Conservation (phyloP, 2,797 vertebrate genomes). For the Melanotaenia maccullochi region DNA sequence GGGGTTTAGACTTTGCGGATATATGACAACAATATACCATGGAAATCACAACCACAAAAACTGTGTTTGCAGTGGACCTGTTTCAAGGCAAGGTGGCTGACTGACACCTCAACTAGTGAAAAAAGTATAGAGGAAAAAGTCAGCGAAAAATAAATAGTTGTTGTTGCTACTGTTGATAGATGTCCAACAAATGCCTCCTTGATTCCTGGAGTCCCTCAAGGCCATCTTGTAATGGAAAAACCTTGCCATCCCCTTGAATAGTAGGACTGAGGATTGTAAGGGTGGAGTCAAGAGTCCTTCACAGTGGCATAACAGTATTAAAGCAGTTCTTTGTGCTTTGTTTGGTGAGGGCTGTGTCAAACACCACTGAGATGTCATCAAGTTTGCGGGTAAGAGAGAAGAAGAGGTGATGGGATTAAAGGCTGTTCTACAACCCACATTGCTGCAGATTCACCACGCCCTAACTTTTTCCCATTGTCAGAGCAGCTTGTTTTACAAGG, state of each 20-base stretch:
- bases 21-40: slow-evolving; percentile 32
- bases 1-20: slow-evolving; percentile 54
- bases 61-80: slow-evolving; percentile 70
- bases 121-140: slow-evolving; percentile 58
- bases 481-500: slow-evolving; percentile 45
- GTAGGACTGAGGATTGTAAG: slow-evolving; percentile 56
- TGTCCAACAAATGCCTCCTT: slow-evolving; percentile 55
- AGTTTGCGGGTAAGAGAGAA: slow-evolving; percentile 31
- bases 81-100: slow-evolving; percentile 75
- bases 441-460: slow-evolving; percentile 37
- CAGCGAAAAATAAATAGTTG: slow-evolving; percentile 38
- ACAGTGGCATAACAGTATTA: slow-evolving; percentile 82
- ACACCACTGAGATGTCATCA: slow-evolving; percentile 55
- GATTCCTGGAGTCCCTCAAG: slow-evolving; percentile 56
- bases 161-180: slow-evolving; percentile 64
- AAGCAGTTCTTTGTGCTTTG: slow-evolving; percentile 86
- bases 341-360: slow-evolving; percentile 61
- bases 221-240: slow-evolving; percentile 51
- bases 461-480: slow-evolving; percentile 12
- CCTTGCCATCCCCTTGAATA: slow-evolving; percentile 45
- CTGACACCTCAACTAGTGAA: slow-evolving; percentile 64
- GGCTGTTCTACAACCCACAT: slow-evolving; percentile 48
- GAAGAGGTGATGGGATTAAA: slow-evolving; percentile 38
- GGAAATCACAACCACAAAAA: slow-evolving; percentile 60
- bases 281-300: slow-evolving; percentile 77